These are phyloP conservation scores for Novumbra hubbsi DNA, from an alignment of 2,797 vertebrate species.

Conservation along the genomic window DNA sequence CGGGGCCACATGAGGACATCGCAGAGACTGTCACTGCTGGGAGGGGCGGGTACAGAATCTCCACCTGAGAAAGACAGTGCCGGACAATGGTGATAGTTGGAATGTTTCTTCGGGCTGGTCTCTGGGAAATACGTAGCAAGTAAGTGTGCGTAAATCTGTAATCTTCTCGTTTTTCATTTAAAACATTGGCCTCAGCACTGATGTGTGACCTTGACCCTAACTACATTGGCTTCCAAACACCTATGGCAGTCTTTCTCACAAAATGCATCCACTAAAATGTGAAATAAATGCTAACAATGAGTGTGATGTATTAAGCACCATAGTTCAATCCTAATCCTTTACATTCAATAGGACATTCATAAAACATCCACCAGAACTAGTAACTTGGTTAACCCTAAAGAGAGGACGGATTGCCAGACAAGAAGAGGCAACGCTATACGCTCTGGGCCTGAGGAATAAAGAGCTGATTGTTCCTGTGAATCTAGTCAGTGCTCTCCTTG, in stretches of 20 bases:
- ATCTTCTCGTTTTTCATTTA: no score
- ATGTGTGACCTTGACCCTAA: no score
- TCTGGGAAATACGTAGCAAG: no score
- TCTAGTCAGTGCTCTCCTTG: constrained; percentile 5
- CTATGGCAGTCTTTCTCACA: not conserved
- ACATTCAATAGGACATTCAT: not conserved
- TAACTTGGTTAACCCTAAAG: not conserved
- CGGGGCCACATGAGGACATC: not conserved
- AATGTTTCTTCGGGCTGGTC: not conserved
- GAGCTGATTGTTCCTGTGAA: constrained; percentile 2
- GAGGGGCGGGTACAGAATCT: not conserved
- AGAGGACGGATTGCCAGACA: not conserved
- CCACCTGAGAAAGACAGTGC: constrained; percentile 4
- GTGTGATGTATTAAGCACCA: not conserved
- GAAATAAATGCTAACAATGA: not conserved
- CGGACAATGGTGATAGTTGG: not conserved
- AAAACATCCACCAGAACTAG: not conserved
- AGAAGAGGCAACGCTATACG: constrained; percentile 1
- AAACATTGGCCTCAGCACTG: no score
- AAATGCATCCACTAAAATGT: not conserved
- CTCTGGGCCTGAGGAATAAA: constrained; percentile 1
- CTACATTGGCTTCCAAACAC: not conserved
- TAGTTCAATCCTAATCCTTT: not conserved
- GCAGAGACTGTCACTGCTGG: not conserved
- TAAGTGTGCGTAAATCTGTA: no score